phyloP scores from a whole-genome alignment of 2,113 vertebrate species.

The Hyla sarda region DNA sequence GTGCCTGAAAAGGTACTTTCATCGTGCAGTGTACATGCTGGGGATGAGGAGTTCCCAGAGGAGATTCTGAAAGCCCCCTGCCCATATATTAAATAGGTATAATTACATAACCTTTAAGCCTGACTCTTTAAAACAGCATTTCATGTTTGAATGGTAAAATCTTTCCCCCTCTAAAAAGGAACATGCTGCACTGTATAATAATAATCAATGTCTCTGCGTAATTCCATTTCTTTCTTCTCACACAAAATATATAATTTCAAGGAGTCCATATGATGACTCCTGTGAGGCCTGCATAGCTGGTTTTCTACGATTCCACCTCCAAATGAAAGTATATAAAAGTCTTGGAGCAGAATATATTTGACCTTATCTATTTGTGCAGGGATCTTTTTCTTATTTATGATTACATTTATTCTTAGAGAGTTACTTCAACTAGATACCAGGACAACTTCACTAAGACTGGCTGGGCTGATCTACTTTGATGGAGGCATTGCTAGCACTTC shows the following conservation, averaged over 20 bases:
- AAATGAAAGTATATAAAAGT: background rate
- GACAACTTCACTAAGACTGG: background rate
- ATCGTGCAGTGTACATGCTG: conserved; percentile 59
- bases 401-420: background rate
- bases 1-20: conserved; percentile 62
- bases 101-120: conserved; percentile 40
- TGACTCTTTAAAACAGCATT: conserved; percentile 60
- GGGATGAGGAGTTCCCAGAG: conserved; percentile 61
- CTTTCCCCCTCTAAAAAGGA: conserved; percentile 39
- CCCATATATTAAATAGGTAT: conserved; percentile 62
- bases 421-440: no score
- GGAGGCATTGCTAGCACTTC: background rate
- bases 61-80: conserved; percentile 63
- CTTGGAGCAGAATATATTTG: background rate
- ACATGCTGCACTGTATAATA: conserved; percentile 45
- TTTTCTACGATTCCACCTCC: conserved; percentile 29
- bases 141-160: conserved; percentile 54
- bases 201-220: conserved; percentile 43
- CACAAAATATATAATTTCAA: conserved; percentile 49
- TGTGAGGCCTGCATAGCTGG: conserved; percentile 13
- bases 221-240: conserved; percentile 42
- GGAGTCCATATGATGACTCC: conserved; percentile 16
- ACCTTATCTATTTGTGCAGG: background rate
- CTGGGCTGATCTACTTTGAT: background rate
- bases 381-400: background rate